phyloP scores from a whole-genome alignment of 2,797 vertebrate genomes.

The Lacerta agilis region DNA sequence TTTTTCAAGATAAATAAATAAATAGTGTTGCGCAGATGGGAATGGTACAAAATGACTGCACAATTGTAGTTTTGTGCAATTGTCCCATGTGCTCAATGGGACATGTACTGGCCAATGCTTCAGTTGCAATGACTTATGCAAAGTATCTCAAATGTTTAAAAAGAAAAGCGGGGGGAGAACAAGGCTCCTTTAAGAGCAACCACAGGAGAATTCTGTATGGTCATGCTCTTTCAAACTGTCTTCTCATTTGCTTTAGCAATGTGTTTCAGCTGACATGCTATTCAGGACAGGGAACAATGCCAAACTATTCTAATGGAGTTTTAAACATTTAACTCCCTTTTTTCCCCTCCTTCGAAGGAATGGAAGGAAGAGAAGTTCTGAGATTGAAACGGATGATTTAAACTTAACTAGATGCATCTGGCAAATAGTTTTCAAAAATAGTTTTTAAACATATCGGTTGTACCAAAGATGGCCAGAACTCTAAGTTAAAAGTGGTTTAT shows the following conservation, averaged over 20 bases:
- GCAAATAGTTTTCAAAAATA: constrained; percentile 60
- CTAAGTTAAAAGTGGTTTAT: constrained; percentile 50
- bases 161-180: background rate
- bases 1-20: no score
- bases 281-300: constrained; percentile 62
- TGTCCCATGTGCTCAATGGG: constrained; percentile 57
- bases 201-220: constrained; percentile 54
- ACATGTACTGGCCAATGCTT: constrained; percentile 54
- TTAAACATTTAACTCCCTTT: constrained; percentile 31
- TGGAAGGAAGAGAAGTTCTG: background rate
- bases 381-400: constrained; percentile 50
- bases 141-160: constrained; percentile 51
- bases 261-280: constrained; percentile 63
- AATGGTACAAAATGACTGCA: background rate
- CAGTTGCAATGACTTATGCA: constrained; percentile 54
- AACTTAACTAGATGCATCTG: constrained; percentile 47
- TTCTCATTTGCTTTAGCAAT: constrained; percentile 30
- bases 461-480: constrained; percentile 42
- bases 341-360: background rate
- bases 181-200: constrained; percentile 61
- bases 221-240: constrained; percentile 61
- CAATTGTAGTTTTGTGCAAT: background rate
- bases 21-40: no score
- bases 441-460: constrained; percentile 39
- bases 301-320: constrained; percentile 56